Base-by-base conservation (phyloP, 2,113 vertebrate species). In the Spea bombifrons region DNA sequence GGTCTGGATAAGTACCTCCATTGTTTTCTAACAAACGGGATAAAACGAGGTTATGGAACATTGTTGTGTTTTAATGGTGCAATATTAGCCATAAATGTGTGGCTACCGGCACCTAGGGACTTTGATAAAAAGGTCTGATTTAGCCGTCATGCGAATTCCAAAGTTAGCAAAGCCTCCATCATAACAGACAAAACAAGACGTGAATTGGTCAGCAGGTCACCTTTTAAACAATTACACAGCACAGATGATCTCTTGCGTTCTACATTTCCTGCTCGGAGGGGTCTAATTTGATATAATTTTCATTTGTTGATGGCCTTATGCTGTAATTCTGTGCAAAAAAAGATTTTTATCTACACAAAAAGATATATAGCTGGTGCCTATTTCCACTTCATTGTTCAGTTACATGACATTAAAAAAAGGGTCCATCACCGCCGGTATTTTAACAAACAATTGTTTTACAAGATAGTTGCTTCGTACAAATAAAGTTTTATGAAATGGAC, bases 201-300 rank as follows among this genome's bases (percentile, higher is more conserved):
- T 15, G 76, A 13, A 9, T 57, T 63, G 76, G 67, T 78, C 76
- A 71, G 17, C 57, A 45, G 67, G 76, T 78, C 68, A 71, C 76
- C 67, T 78, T 71, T 78, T 70, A 78, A 78, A 63, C 67, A 78
- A 78, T 78, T 78, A 71, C 16, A 53, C 49, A 57, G 47, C 55
- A 61, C 17, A 15, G 61, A 64, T 64, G 67, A 50, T 78, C 75
- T 70, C 16, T 17, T 30, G 16, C 64, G 44, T 44, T 52, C 55
- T 71, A 50, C 30, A 75, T 66, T 75, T 71, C 76, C 76, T 71
- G 76, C 55, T 71, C 2, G 13, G n/a, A 76, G 45, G 8, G 7
- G 17, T 52, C 67, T 78, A 71, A 78, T 78, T 78, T 63, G 47
- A 78, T 78, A 64, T 64, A 16, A 17, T 61, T 69, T 59, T 61